phyloP scores from a whole-genome alignment of 2,113 vertebrate genomes.

The Takifugu flavidus region DNA sequence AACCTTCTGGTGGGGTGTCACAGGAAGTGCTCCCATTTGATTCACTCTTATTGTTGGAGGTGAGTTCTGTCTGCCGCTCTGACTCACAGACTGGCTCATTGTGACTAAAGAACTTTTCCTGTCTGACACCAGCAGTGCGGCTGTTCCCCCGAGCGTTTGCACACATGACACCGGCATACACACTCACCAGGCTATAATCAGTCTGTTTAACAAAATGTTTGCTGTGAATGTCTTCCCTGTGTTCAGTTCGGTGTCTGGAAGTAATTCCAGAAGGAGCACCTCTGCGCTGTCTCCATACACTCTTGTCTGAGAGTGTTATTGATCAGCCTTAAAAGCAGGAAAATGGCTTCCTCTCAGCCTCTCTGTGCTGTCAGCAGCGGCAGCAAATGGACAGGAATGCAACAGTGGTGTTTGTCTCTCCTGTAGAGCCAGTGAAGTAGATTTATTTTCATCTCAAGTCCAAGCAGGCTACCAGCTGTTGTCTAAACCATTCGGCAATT shows the following conservation, averaged over 20 bases:
- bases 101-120: background rate
- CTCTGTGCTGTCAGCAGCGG: slow-evolving; percentile 6
- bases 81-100: slow-evolving; percentile 33
- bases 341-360: slow-evolving; percentile 25
- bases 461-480: slow-evolving; percentile 25
- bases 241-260: slow-evolving; percentile 23
- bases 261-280: slow-evolving; percentile 11
- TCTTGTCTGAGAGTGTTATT: slow-evolving; percentile 43
- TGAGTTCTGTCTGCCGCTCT: slow-evolving; percentile 30
- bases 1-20: slow-evolving; percentile 18
- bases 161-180: background rate
- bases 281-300: slow-evolving; percentile 5
- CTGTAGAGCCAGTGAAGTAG: too few relatives aligned
- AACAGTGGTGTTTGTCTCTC: slow-evolving; percentile 16
- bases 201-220: slow-evolving; percentile 27
- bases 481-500: slow-evolving; percentile 36
- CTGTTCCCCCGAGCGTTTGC: slow-evolving; percentile 6
- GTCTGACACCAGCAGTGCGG: slow-evolving; percentile 13
- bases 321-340: slow-evolving; percentile 55
- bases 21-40: slow-evolving; percentile 57
- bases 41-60: slow-evolving; percentile 47
- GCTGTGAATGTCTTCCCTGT: slow-evolving; percentile 3
- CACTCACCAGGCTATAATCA: slow-evolving; percentile 37
- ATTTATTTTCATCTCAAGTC: slow-evolving; percentile 11
- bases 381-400: slow-evolving; percentile 34